Conservation (phyloP, 2,888 invertebrate species). For the Athalia circularis region DNA sequence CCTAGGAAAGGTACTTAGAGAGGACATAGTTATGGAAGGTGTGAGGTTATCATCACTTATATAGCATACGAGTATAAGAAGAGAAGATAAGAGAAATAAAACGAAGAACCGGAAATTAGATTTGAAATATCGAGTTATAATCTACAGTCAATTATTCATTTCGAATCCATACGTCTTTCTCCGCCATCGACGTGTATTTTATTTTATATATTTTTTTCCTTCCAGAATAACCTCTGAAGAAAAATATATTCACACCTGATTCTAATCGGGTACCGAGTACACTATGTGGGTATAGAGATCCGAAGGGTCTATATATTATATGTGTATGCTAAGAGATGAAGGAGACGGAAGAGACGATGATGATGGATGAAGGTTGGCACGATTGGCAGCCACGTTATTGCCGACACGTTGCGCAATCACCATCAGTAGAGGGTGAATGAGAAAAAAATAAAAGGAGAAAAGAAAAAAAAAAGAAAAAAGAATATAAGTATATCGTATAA, state of each 20-base stretch:
- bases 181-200: no score
- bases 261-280: no score
- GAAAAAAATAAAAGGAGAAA: neutral
- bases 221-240: no score
- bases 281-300: neutral
- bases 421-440: neutral
- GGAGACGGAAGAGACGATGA: conserved; percentile 27
- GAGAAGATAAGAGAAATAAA: neutral
- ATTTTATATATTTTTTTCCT: no score
- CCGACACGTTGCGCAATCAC: conserved; percentile 36
- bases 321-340: conserved; percentile 10
- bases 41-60: conserved; percentile 10
- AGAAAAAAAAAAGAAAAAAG: neutral
- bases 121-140: no score
- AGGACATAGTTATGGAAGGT: conserved; percentile 35
- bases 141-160: no score
- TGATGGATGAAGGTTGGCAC: conserved; percentile 38
- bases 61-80: neutral
- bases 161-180: no score
- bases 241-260: no score
- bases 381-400: conserved; percentile 42
- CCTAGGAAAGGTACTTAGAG: conserved; percentile 23
- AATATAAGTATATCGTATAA: neutral
- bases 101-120: neutral
- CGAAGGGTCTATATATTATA: neutral